phyloP scores from a whole-genome alignment of 2,113 vertebrate genomes.

The Limanda limanda region DNA sequence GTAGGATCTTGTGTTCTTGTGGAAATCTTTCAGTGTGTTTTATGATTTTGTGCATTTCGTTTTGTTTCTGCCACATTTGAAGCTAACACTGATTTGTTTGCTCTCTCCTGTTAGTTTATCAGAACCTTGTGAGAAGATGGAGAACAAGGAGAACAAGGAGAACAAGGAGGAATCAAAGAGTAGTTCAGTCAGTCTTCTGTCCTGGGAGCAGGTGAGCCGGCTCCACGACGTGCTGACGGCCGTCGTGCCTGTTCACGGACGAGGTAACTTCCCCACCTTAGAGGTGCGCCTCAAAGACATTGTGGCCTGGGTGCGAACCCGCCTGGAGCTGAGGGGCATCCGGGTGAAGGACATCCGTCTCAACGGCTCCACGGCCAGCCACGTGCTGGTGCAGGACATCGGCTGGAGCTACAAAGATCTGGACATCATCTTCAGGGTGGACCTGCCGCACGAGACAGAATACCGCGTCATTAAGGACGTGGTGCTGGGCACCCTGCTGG shows the following conservation, averaged over 20 bases:
- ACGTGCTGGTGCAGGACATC: constrained; percentile 94
- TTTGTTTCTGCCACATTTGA: neutral
- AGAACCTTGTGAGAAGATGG: constrained; percentile 72
- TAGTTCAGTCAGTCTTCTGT: constrained; percentile 86
- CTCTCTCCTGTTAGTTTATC: constrained; percentile 31
- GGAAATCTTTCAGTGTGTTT: too few species aligned
- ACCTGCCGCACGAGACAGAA: constrained; percentile 87
- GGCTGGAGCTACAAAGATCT: constrained; percentile 97
- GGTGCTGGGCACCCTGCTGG: constrained; percentile 91
- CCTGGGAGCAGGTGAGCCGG: constrained; percentile 94
- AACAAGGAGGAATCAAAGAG: constrained; percentile 75
- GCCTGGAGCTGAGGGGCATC: constrained; percentile 88
- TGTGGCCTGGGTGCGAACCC: constrained; percentile 88
- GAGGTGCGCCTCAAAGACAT: constrained; percentile 94
- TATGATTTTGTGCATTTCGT: too few species aligned
- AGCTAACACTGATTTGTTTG: neutral
- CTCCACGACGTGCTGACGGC: constrained; percentile 92
- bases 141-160: constrained; percentile 74
- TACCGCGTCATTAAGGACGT: constrained; percentile 94
- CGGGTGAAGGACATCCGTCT: constrained; percentile 90
- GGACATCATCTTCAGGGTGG: constrained; percentile 95
- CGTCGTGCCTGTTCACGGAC: constrained; percentile 91
- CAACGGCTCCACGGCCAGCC: constrained; percentile 95
- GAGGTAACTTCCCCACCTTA: constrained; percentile 96
- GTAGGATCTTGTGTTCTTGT: neutral